Base-by-base conservation (phyloP, 1,140 invertebrate species). In the Pantala flavescens region DNA sequence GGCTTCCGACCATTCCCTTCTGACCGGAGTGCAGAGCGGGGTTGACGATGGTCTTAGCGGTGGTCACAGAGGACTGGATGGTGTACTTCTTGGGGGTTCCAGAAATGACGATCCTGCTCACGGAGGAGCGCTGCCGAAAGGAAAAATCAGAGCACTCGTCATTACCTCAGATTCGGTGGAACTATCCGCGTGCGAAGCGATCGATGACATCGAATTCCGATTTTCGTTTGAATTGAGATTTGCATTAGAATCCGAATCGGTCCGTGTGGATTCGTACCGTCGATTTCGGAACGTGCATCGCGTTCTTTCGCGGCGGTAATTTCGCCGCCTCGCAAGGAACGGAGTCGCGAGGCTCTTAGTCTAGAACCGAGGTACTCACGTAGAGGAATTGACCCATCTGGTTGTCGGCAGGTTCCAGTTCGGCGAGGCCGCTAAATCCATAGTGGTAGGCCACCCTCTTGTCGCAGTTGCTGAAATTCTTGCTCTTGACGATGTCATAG, bases 401-500 rank as follows among this genome's bases (percentile, higher is more conserved):
- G 74, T 86, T 86, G 49, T 82, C 81, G 55, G 82, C 84, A 24
- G 86, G 84, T 78, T 88, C 84, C 73, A n/a, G 14, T 73, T 86
- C 80, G 14, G 81, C 82, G 10, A 81, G 79, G 24, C 83, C 81
- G 23, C 82, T 84, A 42, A 89, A 82, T 72, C 89, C 89, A 77
- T 84, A 88, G 78, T 89, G 85, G 77, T 89, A 90, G 11, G 81
- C 83, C n/a, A 87, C 81, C 75, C 84, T 82, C 73, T 86, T 82
- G 10, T 88, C 84, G 79, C 88, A 88, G 49, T 87, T 87, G 23
- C 81, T 85, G 78, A 87, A 90, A 81, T 91, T 88, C 77, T 86
- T 89, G 70, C 84, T 87, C 79, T 91, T 91, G 16, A 85, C 84
- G 43, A 92, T 84, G 75, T 89, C 85, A 72, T 89, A 84, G 19